Evolutionary conservation across 1,140 invertebrate genomes (phyloP), one percentile per base, ranked within the genome.

Genomic region (Camponotus floridanus): DNA sequence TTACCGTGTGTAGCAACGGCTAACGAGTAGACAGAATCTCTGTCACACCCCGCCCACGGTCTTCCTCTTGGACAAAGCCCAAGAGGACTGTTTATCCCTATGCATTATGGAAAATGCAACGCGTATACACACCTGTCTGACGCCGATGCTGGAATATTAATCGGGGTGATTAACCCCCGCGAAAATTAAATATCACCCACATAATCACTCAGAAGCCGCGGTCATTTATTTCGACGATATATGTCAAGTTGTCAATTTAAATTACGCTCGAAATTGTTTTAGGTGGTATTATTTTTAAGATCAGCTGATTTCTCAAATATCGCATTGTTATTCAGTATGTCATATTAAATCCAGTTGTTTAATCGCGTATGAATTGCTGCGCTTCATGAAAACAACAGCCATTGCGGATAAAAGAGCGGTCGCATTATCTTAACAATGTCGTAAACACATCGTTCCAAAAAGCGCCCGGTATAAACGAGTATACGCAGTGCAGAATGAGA

Each of bases 111-210:
- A 93, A 92, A 91, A 92, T 90, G 85, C 85, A 88, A 83, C 88
- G 87, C 86, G 59, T 68, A 71, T 55, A 74, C 39, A 74, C 55
- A 21, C 39, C 55, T 83, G 61, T 61, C 87, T 48, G 71, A 51
- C 11, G 67, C 55, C 68, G 45, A 33, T 78, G 33, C 33, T 59
- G 86, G 86, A 91, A 93, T 94, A 94, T 94, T 94, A 94, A 94
- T 94, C 91, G 90, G 89, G 67, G 67, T 88, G 92, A 94, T 94
- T 94, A 93, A 93, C 90, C 88, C 89, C 83, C 88, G 92, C 26
- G 26, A 26, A 26, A 93, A 93, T 93, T 94, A 93, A 94, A 93
- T 91, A 88, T 92, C 88, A 73, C 68, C 84, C 73, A 36, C 62
- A 21, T 81, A 88, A 68, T 80, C 78, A 55, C 42, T 85, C 76